phyloP scores from a whole-genome alignment of 35 echinoderm and acorn worm species.

The Anneissia japonica region DNA sequence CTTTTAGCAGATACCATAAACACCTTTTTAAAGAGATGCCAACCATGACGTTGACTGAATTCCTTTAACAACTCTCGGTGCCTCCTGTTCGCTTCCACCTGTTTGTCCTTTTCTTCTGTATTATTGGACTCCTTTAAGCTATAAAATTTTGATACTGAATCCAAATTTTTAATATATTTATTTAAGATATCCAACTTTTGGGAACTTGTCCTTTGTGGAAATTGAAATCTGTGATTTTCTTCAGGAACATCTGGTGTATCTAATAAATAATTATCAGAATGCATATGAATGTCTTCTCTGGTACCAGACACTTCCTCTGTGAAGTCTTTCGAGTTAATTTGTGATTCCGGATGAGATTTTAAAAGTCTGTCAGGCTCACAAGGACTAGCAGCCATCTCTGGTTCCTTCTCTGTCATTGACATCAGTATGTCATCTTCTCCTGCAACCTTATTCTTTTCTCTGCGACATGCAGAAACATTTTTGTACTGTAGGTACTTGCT shows the following conservation, averaged over 20 bases:
- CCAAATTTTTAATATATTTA: neutral
- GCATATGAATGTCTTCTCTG: neutral
- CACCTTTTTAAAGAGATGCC: conserved; percentile 66
- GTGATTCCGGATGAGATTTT: no score
- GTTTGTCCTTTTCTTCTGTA: neutral
- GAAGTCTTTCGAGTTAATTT: no score
- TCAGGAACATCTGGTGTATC: neutral
- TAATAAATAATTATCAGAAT: neutral
- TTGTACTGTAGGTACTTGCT: neutral
- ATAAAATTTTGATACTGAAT: neutral
- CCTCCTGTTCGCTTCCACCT: neutral
- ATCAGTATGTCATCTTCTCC: neutral
- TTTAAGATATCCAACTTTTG: no score
- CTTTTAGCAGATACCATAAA: conserved; percentile 78
- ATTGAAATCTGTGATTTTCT: no score
- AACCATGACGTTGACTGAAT: conserved; percentile 46
- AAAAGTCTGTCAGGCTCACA: neutral
- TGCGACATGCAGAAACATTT: neutral
- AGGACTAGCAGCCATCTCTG: neutral
- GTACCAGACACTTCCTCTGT: neutral
- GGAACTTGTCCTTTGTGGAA: no score
- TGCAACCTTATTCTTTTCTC: neutral
- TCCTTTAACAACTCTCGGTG: neutral
- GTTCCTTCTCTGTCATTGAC: neutral
- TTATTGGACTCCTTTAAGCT: neutral